These are phyloP conservation scores for Sympetrum striolatum DNA, from an alignment of 2,888 invertebrate species.

Conservation along the genomic window DNA sequence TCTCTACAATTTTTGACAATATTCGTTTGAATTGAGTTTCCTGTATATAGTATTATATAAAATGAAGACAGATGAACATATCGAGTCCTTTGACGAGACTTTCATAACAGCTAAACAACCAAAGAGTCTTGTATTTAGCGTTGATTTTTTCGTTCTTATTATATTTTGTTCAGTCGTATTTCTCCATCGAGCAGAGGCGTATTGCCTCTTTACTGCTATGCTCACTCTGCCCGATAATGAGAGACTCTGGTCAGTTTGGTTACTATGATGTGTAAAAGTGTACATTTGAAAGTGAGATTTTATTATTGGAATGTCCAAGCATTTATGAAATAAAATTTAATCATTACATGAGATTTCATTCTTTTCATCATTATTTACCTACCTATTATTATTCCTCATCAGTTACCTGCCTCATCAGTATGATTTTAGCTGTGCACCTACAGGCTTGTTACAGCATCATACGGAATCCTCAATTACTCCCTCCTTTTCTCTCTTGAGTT, in stretches of 20 bases:
- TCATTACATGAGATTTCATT: background rate
- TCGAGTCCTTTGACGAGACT: constrained; percentile 40
- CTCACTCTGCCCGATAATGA: background rate
- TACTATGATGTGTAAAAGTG: constrained; percentile 30
- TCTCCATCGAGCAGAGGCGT: background rate
- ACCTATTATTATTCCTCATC: background rate
- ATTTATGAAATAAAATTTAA: constrained; percentile 9
- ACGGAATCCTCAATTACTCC: too few relatives aligned
- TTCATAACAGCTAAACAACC: constrained; percentile 42
- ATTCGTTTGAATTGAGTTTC: background rate
- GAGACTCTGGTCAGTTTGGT: constrained; percentile 39
- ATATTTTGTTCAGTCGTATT: constrained; percentile 20
- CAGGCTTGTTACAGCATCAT: too few relatives aligned
- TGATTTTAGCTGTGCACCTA: too few relatives aligned
- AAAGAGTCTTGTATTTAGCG: constrained; percentile 43
- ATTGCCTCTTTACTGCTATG: constrained; percentile 18
- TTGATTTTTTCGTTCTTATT: constrained; percentile 24
- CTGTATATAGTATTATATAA: constrained; percentile 4
- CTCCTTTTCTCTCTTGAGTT: too few relatives aligned
- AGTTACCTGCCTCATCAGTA: too few relatives aligned
- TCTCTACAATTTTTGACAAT: background rate
- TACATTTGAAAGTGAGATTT: constrained; percentile 36
- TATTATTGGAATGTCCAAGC: constrained; percentile 6
- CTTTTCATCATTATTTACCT: too few relatives aligned
- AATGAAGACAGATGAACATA: constrained; percentile 1